These are phyloP conservation scores for Dipodomys stephensi DNA, from an alignment of 2,113 vertebrate genomes.

Conservation along the genomic window DNA sequence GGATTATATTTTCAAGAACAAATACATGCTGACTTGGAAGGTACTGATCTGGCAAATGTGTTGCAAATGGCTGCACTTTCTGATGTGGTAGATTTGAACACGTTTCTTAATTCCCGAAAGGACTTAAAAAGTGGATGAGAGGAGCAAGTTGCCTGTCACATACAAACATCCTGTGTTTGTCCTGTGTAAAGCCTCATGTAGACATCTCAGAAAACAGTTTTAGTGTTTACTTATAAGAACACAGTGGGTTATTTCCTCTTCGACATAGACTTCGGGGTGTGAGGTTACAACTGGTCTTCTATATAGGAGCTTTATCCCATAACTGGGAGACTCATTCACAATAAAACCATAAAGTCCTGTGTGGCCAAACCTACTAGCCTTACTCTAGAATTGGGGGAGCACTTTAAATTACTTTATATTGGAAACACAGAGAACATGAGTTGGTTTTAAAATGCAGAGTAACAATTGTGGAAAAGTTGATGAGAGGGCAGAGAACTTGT, in stretches of 20 bases:
- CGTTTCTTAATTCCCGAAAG: conserved; percentile 49
- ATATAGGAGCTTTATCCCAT: not conserved
- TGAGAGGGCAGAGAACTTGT: conserved; percentile 6
- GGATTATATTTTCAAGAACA: conserved; percentile 78
- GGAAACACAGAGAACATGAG: conserved; percentile 28
- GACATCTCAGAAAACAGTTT: not conserved
- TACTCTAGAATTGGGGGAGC: not conserved
- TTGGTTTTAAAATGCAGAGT: conserved; percentile 37
- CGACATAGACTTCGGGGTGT: not conserved
- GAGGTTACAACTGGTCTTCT: not conserved
- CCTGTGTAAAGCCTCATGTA: not conserved
- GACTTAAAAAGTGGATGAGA: conserved; percentile 42
- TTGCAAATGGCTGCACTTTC: conserved; percentile 73
- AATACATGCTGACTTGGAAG: conserved; percentile 75
- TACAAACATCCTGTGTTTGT: not conserved
- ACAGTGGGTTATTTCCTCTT: not conserved
- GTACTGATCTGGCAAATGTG: conserved; percentile 68
- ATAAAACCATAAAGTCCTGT: not conserved
- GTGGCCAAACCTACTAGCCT: not conserved
- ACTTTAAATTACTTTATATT: conserved; percentile 39
- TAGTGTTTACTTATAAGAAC: not conserved
- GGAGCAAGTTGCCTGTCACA: conserved; percentile 23
- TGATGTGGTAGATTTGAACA: conserved; percentile 75
- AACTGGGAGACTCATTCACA: not conserved
- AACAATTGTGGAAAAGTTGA: conserved; percentile 31